Base-by-base conservation (phyloP, 2,113 vertebrate genomes). In the Chamaetylas fuelleborni region DNA sequence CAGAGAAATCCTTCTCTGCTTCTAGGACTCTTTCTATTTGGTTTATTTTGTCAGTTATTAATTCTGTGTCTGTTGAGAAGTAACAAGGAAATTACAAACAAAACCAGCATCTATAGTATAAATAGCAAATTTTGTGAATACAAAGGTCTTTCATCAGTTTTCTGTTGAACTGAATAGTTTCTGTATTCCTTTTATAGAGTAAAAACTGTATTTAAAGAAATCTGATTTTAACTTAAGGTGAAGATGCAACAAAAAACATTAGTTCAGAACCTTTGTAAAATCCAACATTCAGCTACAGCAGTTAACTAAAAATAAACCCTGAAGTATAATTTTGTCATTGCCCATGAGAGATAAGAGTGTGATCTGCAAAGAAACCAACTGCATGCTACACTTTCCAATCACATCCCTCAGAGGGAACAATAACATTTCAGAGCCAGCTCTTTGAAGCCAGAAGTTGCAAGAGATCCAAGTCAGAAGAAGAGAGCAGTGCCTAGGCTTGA, bases 221-320 rank as follows among this genome's bases (percentile, higher is more conserved):
- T 45, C 20, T 76, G 6, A 14, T 92, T 92, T 76, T 50, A 85
- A 88, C 65, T 67, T 64, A 89, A 60, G 22, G 22, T 72, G 45
- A 85, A 76, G 17, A 13, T 71, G 70, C 34, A 36, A 65, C 5
- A 82, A 58, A 88, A 92, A 36, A 3, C 8, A 26, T 25, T 47
- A 9, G 3, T 0, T 88, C 60, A 86, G 19, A 26, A 74, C 6
- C 16, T 77, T 70, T 78, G 67, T 79, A 86, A 84, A 90, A 64
- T 53, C 31, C 54, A 71, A 28, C 67, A 86, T 77, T 66, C 56
- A 81, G 20, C 36, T 50, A 22, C 6, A 61, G 15, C 9, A 81
- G 74, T 86, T 86, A 64, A 92, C 92, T 92, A 86, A 93, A 93
- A 91, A 88, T 70, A 74, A 92, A 74, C 51, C 19, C 45, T 69